A percentile compares a stretch with the other conserved stretches of the same genome.
Conservation (phyloP, 2,113 vertebrate species). For the Copsychus sechellarum region DNA sequence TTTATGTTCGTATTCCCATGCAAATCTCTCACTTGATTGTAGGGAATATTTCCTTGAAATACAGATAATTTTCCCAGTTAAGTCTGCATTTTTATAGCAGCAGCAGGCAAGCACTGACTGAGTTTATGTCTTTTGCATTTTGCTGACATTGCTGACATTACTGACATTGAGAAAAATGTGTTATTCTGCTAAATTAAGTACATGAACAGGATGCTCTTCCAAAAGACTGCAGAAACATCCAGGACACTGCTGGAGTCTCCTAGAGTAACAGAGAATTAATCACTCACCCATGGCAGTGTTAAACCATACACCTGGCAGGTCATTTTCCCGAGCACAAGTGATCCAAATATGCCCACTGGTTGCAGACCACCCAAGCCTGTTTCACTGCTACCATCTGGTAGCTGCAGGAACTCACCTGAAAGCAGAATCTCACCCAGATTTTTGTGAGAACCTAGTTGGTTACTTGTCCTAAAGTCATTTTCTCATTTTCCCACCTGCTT, state of each 20-base stretch:
- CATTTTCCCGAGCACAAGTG: not conserved
- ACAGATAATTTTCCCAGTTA: not conserved
- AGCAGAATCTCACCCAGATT: not conserved
- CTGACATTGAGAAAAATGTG: not conserved
- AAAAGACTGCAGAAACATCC: not conserved
- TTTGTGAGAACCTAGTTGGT: fast-evolving
- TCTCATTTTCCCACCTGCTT: not conserved
- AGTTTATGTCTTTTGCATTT: not conserved
- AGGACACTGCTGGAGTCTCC: not conserved
- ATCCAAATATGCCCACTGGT: not conserved
- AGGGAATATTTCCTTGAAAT: not conserved
- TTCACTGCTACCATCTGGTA: not conserved
- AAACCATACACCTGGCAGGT: not conserved
- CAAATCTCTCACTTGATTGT: not conserved
- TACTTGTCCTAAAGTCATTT: not conserved
- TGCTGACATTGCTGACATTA: not conserved
- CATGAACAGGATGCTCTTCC: not conserved
- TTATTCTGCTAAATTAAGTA: not conserved
- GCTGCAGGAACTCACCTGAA: not conserved
- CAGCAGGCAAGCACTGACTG: not conserved
- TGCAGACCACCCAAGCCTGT: not conserved
- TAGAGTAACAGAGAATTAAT: not conserved
- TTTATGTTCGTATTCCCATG: not conserved
- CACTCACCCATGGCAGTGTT: not conserved
- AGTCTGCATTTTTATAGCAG: not conserved